These are phyloP conservation scores for Philhelius pedissequus DNA, from an alignment of 2,888 invertebrate species.

Conservation along the genomic window DNA sequence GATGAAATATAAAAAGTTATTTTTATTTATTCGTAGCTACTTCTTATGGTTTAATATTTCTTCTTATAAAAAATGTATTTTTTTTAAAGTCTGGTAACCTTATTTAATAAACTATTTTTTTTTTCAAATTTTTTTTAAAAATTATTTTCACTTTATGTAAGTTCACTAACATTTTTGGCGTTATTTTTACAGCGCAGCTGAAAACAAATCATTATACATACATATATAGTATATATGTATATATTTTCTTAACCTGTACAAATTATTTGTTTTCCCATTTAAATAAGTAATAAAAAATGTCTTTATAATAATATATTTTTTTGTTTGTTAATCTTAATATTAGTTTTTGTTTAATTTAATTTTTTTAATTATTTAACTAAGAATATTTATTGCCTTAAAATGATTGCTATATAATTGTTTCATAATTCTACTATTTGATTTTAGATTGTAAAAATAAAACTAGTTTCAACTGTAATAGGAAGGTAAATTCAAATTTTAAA, in stretches of 20 bases:
- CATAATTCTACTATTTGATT: slow-evolving; percentile 22
- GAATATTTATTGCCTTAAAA: slow-evolving; percentile 66
- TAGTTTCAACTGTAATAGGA: slow-evolving; percentile 21
- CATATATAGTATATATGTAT: neutral
- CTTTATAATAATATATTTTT: slow-evolving; percentile 10
- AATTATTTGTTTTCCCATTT: slow-evolving; percentile 39
- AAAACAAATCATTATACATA: slow-evolving; percentile 48
- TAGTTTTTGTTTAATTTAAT: slow-evolving; percentile 19
- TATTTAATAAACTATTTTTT: slow-evolving; percentile 17
- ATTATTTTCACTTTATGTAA: slow-evolving; percentile 35
- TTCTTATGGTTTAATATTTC: slow-evolving; percentile 24
- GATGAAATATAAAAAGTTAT: neutral
- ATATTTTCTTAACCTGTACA: slow-evolving; percentile 46
- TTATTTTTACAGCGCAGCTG: slow-evolving; percentile 72
- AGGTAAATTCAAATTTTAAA: slow-evolving; percentile 14
- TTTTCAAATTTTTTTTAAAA: slow-evolving; percentile 4
- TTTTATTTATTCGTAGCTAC: slow-evolving; percentile 9
- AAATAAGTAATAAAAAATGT: slow-evolving; percentile 39
- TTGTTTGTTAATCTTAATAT: neutral
- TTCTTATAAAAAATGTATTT: slow-evolving; percentile 36
- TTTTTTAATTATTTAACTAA: slow-evolving; percentile 54
- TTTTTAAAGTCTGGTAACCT: slow-evolving; percentile 47
- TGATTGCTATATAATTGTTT: slow-evolving; percentile 66
- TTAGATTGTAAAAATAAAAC: slow-evolving; percentile 43
- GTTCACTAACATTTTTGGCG: slow-evolving; percentile 71